A percentile compares a stretch with the other conserved stretches of the same genome.
These are phyloP conservation scores for Gerosis bhagava DNA, from an alignment of 2,888 invertebrate species.

Conservation along the genomic window DNA sequence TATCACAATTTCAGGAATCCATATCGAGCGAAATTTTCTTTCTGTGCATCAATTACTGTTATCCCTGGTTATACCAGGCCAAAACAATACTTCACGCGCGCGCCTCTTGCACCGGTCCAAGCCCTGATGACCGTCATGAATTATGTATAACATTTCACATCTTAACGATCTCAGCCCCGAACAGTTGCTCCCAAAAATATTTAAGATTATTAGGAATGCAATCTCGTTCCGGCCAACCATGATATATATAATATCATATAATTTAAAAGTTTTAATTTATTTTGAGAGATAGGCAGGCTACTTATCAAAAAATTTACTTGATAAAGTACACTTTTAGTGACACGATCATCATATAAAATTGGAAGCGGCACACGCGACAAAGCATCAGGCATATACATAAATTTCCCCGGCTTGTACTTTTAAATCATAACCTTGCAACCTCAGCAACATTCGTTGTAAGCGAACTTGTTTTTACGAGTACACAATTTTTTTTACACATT, in stretches of 20 bases:
- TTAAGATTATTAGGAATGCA: constrained; percentile 12
- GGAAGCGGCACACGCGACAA: constrained; percentile 27
- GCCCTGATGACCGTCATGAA: constrained; percentile 1
- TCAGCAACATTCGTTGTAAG: constrained; percentile 25
- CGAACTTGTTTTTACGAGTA: too few species aligned
- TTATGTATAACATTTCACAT: constrained; percentile 11
- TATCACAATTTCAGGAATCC: neutral
- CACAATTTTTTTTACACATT: too few species aligned
- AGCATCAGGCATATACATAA: constrained; percentile 27
- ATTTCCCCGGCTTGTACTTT: constrained; percentile 24
- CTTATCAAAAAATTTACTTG: neutral
- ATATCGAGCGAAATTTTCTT: neutral
- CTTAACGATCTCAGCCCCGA: constrained; percentile 5
- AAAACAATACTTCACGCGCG: constrained; percentile 28
- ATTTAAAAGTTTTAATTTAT: constrained; percentile 6
- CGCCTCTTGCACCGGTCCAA: constrained; percentile 27
- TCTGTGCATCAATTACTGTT: neutral
- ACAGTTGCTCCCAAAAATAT: constrained; percentile 22
- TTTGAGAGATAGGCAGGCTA: constrained; percentile 1
- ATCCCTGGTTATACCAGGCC: constrained; percentile 30
- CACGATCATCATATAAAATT: constrained; percentile 11
- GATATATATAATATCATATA: neutral
- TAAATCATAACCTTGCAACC: constrained; percentile 24
- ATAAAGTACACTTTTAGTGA: constrained; percentile 5
- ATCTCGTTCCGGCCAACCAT: constrained; percentile 25